phyloP scores from a whole-genome alignment of 1,140 invertebrate genomes.

The Scaptomyza montana region DNA sequence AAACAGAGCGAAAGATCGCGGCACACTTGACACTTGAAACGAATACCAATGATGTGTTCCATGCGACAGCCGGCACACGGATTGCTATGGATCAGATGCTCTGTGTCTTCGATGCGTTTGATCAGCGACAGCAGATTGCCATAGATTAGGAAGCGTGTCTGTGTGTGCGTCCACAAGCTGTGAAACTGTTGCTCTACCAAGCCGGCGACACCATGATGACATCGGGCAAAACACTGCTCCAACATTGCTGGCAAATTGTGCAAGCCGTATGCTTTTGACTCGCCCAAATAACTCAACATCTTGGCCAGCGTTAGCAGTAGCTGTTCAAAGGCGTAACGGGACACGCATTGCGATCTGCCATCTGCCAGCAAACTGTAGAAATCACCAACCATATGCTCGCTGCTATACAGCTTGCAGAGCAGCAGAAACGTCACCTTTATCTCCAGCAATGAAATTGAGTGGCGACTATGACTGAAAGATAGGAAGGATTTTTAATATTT shows the following conservation, averaged over 20 bases:
- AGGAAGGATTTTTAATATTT: no score
- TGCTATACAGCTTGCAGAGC: slow-evolving; percentile 73
- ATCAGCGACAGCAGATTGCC: slow-evolving; percentile 72
- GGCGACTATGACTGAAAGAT: slow-evolving; percentile 58
- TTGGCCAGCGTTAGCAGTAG: slow-evolving; percentile 68
- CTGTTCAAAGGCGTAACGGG: slow-evolving; percentile 72
- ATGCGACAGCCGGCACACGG: slow-evolving; percentile 64
- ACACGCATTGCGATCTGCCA: slow-evolving; percentile 61
- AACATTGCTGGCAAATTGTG: slow-evolving; percentile 69
- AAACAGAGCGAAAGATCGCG: slow-evolving; percentile 73
- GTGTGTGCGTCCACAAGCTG: slow-evolving; percentile 66
- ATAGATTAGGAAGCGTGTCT: slow-evolving; percentile 78
- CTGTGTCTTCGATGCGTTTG: slow-evolving; percentile 78
- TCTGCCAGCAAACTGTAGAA: slow-evolving; percentile 68
- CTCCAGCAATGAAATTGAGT: slow-evolving; percentile 76
- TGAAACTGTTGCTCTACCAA: slow-evolving; percentile 71
- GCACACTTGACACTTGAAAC: slow-evolving; percentile 79
- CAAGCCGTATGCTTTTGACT: slow-evolving; percentile 68
- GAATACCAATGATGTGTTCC: slow-evolving; percentile 74
- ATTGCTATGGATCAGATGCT: slow-evolving; percentile 76
- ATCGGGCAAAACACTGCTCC: slow-evolving; percentile 72
- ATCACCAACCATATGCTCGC: slow-evolving; percentile 62
- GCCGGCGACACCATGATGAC: slow-evolving; percentile 64
- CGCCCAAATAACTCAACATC: slow-evolving; percentile 71
- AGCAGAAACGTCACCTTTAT: slow-evolving; percentile 76